These are phyloP conservation scores for Labroides dimidiatus DNA, from an alignment of 2,797 vertebrate genomes.

Conservation along the genomic window DNA sequence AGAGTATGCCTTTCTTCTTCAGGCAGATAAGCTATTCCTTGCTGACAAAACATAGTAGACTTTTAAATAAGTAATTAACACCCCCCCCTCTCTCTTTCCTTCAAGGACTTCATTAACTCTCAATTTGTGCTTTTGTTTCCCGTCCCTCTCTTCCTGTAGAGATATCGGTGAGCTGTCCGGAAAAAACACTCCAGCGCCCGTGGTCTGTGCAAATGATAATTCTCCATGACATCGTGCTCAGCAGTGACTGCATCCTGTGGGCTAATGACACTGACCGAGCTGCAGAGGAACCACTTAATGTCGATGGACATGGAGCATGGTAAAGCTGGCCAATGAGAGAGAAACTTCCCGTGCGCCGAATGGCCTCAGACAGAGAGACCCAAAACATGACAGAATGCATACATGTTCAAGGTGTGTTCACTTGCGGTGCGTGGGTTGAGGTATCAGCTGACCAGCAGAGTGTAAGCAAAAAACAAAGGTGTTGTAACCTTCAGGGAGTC, in stretches of 20 bases:
- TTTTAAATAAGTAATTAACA: conserved; percentile 65
- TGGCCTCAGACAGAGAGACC: not conserved
- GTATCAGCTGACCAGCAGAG: conserved; percentile 37
- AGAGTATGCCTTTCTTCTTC: not conserved
- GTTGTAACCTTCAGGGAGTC: conserved; percentile 1
- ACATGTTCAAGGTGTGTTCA: conserved; percentile 5
- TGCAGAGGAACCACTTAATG: conserved; percentile 65
- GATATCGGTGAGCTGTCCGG: conserved; percentile 45
- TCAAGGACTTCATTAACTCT: conserved; percentile 67
- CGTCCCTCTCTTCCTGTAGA: conserved; percentile 28
- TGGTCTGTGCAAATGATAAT: conserved; percentile 72
- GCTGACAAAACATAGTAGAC: conserved; percentile 33
- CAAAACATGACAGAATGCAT: conserved; percentile 34
- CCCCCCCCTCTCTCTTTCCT: conserved; percentile 26
- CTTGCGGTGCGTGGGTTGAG: not conserved
- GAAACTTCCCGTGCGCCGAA: conserved; percentile 6
- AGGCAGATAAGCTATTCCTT: conserved; percentile 42
- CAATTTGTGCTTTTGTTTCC: conserved; percentile 51
- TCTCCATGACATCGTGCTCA: conserved; percentile 67
- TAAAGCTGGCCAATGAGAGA: conserved; percentile 48
- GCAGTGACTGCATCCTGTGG: conserved; percentile 72
- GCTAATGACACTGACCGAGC: conserved; percentile 70
- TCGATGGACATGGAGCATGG: conserved; percentile 57
- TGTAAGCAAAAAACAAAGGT: conserved; percentile 12
- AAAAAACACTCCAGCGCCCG: conserved; percentile 57